phyloP scores from a whole-genome alignment of 37 sponge, comb jelly and placozoan genomes.

The Tethya wilhelma region DNA sequence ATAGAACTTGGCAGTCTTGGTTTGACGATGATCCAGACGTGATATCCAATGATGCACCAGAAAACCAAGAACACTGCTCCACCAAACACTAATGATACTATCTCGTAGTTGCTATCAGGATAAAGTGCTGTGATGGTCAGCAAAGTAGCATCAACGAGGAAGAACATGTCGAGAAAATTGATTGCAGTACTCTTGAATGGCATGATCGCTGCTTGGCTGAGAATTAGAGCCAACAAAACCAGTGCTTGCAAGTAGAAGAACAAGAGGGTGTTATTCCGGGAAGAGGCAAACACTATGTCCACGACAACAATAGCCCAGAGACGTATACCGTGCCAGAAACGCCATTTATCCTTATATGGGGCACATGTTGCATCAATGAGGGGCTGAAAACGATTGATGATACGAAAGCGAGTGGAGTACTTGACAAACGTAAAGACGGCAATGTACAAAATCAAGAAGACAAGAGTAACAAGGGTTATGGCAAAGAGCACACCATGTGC shows the following conservation, averaged over 20 bases:
- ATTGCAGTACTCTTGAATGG: constrained; percentile 19
- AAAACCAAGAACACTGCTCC: constrained; percentile 10
- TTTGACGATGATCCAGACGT: not conserved
- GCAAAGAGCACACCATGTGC: not conserved
- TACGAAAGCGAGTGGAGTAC: not conserved
- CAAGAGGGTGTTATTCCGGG: not conserved
- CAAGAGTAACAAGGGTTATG: not conserved
- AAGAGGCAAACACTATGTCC: not conserved
- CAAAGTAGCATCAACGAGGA: not conserved
- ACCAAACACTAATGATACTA: not conserved
- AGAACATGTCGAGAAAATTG: constrained; percentile 9
- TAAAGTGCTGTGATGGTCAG: not conserved
- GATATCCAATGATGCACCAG: constrained; percentile 5
- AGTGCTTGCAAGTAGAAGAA: not conserved
- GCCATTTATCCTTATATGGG: constrained; percentile 47
- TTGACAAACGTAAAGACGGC: constrained; percentile 5
- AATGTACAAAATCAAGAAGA: constrained; percentile 23
- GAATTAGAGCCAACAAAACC: not conserved
- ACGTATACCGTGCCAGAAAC: constrained; percentile 38
- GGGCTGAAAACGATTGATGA: constrained; percentile 29
- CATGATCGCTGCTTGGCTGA: constrained; percentile 6
- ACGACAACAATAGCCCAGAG: constrained; percentile 17
- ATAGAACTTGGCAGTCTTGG: too few relatives aligned
- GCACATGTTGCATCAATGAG: constrained; percentile 43
- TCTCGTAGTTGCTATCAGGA: not conserved